Percentiles rank a stretch among this genome's conserved stretches.
Conservation (phyloP, 2,797 vertebrate genomes). For the Iguana delicatissima region DNA sequence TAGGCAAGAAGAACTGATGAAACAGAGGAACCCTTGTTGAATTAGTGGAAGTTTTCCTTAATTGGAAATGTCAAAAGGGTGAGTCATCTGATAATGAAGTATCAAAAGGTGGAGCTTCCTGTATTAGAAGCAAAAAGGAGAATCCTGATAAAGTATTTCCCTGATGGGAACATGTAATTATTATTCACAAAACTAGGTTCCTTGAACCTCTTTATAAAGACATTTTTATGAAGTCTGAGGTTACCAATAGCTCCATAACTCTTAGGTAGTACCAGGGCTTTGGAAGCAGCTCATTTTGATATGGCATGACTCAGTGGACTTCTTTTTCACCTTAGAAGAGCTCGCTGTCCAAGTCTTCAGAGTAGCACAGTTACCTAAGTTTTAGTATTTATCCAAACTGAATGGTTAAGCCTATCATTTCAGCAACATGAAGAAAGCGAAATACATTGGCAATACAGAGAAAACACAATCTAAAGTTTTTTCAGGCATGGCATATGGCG, state of each 20-base stretch:
- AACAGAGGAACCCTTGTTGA: too few relatives aligned
- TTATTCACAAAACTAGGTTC: too few relatives aligned
- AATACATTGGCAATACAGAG: background rate
- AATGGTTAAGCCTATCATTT: background rate
- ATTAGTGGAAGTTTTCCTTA: too few relatives aligned
- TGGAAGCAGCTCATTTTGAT: background rate
- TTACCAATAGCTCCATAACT: background rate
- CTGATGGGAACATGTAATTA: too few relatives aligned
- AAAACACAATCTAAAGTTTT: background rate
- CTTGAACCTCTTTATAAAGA: too few relatives aligned
- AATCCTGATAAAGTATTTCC: too few relatives aligned
- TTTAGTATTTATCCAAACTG: background rate
- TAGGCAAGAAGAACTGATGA: too few relatives aligned
- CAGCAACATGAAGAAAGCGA: background rate
- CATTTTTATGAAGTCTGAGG: background rate
- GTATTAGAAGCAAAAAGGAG: too few relatives aligned
- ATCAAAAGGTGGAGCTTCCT: too few relatives aligned
- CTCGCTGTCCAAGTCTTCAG: background rate
- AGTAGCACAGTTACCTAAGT: background rate
- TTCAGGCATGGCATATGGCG: background rate
- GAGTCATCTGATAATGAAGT: too few relatives aligned
- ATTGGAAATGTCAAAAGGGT: too few relatives aligned
- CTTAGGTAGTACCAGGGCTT: background rate
- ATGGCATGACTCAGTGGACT: background rate
- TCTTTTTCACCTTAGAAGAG: background rate